A percentile compares a stretch with the other conserved stretches of the same genome.
Evolutionary conservation across 2,888 invertebrate genomes (phyloP).

Genomic region (Lepidocyrtinus sp.): DNA sequence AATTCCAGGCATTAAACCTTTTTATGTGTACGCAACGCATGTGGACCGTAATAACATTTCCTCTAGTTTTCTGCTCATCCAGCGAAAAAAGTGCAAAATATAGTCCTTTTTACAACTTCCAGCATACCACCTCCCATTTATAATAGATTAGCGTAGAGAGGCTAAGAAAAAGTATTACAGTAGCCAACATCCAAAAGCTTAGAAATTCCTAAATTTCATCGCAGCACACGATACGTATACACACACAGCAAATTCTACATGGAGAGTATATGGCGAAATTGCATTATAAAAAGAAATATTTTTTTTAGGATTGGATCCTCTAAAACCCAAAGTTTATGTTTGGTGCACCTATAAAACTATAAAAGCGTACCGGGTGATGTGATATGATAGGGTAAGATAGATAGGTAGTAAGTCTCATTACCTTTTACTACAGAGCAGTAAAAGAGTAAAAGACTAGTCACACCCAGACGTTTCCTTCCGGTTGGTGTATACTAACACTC

Average conservation of each 20-base stretch:
- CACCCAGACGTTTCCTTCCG: slow-evolving; percentile 46
- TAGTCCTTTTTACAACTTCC: background rate
- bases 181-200: too few species aligned
- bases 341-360: slow-evolving; percentile 5
- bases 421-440: slow-evolving; percentile 10
- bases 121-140: slow-evolving; percentile 20
- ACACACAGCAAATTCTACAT: background rate
- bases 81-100: too few species aligned
- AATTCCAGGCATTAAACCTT: slow-evolving; percentile 59
- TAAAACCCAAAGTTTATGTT: background rate
- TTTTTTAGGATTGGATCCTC: background rate
- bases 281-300: background rate
- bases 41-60: slow-evolving; percentile 25
- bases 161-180: too few species aligned
- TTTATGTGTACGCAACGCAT: slow-evolving; percentile 55
- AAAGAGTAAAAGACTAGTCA: slow-evolving; percentile 25
- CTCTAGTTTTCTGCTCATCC: too few species aligned
- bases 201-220: too few species aligned
- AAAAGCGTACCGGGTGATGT: too few species aligned
- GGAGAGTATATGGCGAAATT: background rate
- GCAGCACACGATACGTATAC: background rate
- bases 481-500: too few species aligned
- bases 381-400: too few species aligned
- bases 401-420: too few species aligned
- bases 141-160: slow-evolving; percentile 35